Conservation (phyloP, 1,140 invertebrate species). For the Panulirus ornatus region DNA sequence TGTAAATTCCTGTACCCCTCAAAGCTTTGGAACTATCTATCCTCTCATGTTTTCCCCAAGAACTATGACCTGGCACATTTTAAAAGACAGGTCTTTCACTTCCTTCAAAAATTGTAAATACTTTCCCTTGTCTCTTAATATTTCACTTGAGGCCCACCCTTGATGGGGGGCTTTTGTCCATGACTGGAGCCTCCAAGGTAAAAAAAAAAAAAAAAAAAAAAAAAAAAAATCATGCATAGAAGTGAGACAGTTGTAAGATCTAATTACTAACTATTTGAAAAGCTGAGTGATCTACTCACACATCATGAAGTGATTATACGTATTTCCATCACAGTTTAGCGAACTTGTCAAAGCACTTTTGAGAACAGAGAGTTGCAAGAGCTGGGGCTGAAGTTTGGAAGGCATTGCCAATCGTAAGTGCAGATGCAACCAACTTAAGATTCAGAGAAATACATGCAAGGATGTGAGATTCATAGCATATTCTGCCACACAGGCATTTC, state of each 20-base stretch:
- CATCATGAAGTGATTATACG: too few species aligned
- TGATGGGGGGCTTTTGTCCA: too few species aligned
- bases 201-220: not conserved
- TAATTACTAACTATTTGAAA: not conserved
- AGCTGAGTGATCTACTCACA: not conserved
- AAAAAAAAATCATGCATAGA: not conserved
- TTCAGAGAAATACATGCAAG: conserved; percentile 39
- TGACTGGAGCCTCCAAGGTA: too few species aligned
- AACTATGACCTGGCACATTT: too few species aligned
- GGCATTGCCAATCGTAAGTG: conserved; percentile 11
- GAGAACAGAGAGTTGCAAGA: conserved; percentile 39
- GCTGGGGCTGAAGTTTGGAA: conserved; percentile 25
- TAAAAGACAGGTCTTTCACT: too few species aligned
- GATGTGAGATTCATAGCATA: conserved; percentile 57
- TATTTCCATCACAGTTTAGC: not conserved
- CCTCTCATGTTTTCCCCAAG: too few species aligned
- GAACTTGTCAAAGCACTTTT: conserved; percentile 42
- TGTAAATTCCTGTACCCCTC: too few species aligned
- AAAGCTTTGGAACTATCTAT: too few species aligned
- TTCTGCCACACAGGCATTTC: conserved; percentile 40
- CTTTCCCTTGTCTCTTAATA: too few species aligned
- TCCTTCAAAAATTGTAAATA: too few species aligned
- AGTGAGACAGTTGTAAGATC: not conserved
- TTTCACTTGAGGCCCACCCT: too few species aligned
- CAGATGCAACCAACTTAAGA: conserved; percentile 12